phyloP scores from a whole-genome alignment of 2,113 vertebrate species.

The Nansenia antarctica region DNA sequence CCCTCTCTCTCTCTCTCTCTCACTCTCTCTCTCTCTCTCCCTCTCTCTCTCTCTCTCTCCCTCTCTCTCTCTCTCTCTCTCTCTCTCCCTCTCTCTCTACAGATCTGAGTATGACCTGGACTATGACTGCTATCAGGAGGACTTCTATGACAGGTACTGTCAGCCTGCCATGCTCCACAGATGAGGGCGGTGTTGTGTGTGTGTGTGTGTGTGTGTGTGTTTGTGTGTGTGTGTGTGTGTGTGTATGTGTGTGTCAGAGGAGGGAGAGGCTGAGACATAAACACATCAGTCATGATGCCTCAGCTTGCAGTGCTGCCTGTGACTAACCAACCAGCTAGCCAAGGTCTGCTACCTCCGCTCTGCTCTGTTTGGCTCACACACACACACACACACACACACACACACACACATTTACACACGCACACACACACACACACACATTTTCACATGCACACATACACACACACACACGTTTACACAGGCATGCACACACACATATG shows the following conservation, averaged over 20 bases:
- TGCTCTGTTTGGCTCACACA: not conserved
- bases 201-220: no score
- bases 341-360: not conserved
- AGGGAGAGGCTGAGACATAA: constrained; percentile 26
- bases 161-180: constrained; percentile 32
- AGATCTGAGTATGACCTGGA: constrained; percentile 77
- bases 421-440: not conserved
- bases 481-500: not conserved
- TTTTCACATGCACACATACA: not conserved
- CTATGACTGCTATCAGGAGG: constrained; percentile 78
- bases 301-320: constrained; percentile 11
- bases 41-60: constrained; percentile 30
- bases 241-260: constrained; percentile 19
- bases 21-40: constrained; percentile 20
- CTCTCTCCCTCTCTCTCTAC: constrained; percentile 28
- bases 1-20: constrained; percentile 33
- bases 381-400: not conserved
- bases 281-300: constrained; percentile 38
- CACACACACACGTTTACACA: not conserved
- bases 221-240: not conserved
- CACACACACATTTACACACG: not conserved
- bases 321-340: constrained; percentile 3
- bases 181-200: no score
- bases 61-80: not conserved
- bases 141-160: constrained; percentile 80